Conservation (phyloP, 2,888 invertebrate species). For the Megastigmus dorsalis region DNA sequence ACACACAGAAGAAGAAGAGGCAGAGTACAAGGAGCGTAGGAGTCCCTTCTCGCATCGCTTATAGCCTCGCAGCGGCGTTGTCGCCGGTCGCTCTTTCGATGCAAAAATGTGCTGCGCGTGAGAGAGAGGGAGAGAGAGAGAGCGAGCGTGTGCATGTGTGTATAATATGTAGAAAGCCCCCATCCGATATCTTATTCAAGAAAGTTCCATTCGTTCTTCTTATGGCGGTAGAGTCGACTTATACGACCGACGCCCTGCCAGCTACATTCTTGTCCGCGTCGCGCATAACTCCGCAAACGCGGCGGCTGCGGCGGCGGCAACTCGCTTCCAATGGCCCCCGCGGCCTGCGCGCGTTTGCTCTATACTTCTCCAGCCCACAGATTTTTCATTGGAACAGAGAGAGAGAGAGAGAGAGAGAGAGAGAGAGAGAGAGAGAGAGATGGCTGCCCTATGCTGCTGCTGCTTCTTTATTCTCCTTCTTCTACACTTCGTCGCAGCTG, state of each 20-base stretch:
- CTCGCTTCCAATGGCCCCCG: constrained; percentile 58
- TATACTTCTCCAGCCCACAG: too few species aligned
- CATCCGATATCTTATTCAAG: constrained; percentile 74
- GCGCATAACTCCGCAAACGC: constrained; percentile 70
- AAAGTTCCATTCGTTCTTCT: constrained; percentile 72
- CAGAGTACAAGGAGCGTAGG: not conserved
- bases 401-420: too few species aligned
- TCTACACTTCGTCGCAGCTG: too few species aligned
- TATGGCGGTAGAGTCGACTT: constrained; percentile 7
- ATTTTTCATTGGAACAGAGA: constrained; percentile 21
- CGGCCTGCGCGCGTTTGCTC: constrained; percentile 4
- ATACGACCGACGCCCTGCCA: constrained; percentile 55
- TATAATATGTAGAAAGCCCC: too few species aligned
- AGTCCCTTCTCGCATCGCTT: constrained; percentile 18
- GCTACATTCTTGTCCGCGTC: constrained; percentile 71
- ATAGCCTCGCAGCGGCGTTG: not conserved
- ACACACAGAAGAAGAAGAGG: too few species aligned
- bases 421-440: too few species aligned
- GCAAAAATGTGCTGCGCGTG: too few species aligned
- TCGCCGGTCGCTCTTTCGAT: too few species aligned
- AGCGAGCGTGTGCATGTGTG: too few species aligned
- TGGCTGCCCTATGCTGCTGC: too few species aligned
- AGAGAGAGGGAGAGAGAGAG: too few species aligned
- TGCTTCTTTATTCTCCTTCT: too few species aligned
- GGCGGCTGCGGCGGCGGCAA: constrained; percentile 44